phyloP scores from a whole-genome alignment of 2,797 vertebrate species.

The Poliocrania exsul region DNA sequence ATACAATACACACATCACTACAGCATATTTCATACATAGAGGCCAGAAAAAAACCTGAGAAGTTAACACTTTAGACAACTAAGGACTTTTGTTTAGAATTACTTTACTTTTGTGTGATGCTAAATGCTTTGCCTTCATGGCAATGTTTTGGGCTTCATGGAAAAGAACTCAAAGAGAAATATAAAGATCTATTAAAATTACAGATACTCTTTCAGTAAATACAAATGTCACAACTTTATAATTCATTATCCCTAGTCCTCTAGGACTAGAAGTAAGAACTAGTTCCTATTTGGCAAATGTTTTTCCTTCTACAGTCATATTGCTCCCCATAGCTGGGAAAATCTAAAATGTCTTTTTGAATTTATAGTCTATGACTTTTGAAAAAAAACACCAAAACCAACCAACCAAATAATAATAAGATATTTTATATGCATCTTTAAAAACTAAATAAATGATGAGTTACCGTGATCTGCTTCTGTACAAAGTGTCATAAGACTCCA shows the following conservation, averaged over 20 bases:
- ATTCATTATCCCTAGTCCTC: background rate
- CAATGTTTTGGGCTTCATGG: background rate
- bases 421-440: background rate
- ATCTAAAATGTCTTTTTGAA: background rate
- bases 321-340: background rate
- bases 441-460: background rate
- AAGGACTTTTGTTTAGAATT: background rate
- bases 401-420: background rate
- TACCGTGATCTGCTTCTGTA: background rate
- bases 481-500: background rate
- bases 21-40: background rate
- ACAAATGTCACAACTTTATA: background rate
- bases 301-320: background rate
- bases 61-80: background rate
- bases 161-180: background rate
- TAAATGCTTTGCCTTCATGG: background rate
- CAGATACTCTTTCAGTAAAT: background rate
- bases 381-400: background rate
- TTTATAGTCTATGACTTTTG: background rate
- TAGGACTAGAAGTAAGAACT: background rate
- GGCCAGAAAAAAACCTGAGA: background rate
- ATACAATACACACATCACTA: background rate
- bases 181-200: background rate
- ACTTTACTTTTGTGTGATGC: background rate
- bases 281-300: background rate